Conservation (phyloP, 2,113 vertebrate species). For the Eidolon helvum region DNA sequence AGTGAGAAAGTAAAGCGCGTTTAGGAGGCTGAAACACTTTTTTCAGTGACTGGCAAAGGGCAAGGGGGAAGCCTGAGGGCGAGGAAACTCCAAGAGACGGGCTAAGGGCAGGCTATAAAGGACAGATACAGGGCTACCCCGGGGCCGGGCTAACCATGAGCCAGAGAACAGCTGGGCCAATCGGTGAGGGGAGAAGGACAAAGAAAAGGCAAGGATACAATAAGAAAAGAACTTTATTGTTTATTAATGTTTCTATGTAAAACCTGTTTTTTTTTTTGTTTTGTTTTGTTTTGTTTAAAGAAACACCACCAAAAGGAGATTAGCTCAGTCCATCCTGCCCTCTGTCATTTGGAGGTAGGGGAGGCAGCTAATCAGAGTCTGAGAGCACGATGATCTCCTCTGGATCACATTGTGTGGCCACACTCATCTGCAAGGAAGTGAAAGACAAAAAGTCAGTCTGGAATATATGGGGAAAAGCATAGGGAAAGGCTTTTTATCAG, state of each 20-base stretch:
- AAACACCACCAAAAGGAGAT: constrained; percentile 58
- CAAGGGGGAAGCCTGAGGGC: not conserved
- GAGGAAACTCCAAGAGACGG: not conserved
- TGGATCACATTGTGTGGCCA: constrained; percentile 92
- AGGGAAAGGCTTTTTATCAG: not conserved
- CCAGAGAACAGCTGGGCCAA: not conserved
- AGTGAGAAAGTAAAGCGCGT: constrained; percentile 33
- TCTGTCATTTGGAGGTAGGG: not conserved
- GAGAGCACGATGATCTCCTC: constrained; percentile 92
- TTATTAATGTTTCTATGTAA: constrained; percentile 74
- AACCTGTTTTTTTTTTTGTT: constrained; percentile 11
- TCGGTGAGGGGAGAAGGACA: not conserved
- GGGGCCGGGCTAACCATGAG: not conserved
- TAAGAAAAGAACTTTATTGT: constrained; percentile 74
- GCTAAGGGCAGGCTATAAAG: not conserved
- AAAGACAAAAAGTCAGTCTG: not conserved
- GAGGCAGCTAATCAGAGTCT: constrained; percentile 85
- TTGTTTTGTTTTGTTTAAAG: constrained; percentile 23
- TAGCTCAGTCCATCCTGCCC: not conserved
- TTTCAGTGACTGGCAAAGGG: not conserved
- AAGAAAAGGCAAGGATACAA: constrained; percentile 42
- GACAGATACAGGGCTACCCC: not conserved
- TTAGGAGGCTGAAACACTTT: not conserved
- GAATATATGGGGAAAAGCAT: not conserved
- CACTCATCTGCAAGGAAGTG: constrained; percentile 84